phyloP scores from a whole-genome alignment of 2,888 invertebrate genomes.

The Hirtodrosophila trivittata region DNA sequence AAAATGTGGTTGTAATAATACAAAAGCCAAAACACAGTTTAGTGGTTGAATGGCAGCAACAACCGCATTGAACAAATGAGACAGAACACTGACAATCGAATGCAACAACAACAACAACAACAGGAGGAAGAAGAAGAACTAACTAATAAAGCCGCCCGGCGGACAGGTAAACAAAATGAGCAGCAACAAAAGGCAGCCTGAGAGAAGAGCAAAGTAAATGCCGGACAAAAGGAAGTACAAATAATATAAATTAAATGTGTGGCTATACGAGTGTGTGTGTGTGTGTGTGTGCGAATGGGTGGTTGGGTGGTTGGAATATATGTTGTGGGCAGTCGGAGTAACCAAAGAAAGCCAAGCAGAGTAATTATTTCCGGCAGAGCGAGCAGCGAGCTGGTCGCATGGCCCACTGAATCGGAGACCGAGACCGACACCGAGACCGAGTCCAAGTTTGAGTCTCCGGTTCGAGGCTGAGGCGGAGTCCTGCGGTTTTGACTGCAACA shows the following conservation, averaged over 20 bases:
- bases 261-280: conserved; percentile 10
- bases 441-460: conserved; percentile 1
- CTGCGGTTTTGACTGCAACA: conserved; percentile 75
- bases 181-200: conserved; percentile 22
- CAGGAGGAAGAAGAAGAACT: conserved; percentile 33
- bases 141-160: conserved; percentile 68
- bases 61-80: conserved; percentile 60
- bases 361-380: conserved; percentile 78
- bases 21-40: conserved; percentile 82
- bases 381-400: conserved; percentile 18
- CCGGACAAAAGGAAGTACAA: conserved; percentile 72
- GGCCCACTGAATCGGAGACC: not conserved
- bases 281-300: conserved; percentile 23
- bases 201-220: conserved; percentile 41
- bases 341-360: conserved; percentile 65
- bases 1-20: conserved; percentile 76
- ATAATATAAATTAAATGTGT: conserved; percentile 79
- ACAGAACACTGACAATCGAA: conserved; percentile 46
- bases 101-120: conserved; percentile 33
- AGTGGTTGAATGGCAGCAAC: conserved; percentile 79
- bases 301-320: conserved; percentile 1
- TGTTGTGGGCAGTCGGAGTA: conserved; percentile 5
- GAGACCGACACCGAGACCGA: not conserved
- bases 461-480: conserved; percentile 43
- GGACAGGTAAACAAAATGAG: conserved; percentile 69